A percentile compares a stretch with the other conserved stretches of the same genome.
Evolutionary conservation across 1,140 invertebrate species (phyloP).

Genomic region (Conus ventricosus): DNA sequence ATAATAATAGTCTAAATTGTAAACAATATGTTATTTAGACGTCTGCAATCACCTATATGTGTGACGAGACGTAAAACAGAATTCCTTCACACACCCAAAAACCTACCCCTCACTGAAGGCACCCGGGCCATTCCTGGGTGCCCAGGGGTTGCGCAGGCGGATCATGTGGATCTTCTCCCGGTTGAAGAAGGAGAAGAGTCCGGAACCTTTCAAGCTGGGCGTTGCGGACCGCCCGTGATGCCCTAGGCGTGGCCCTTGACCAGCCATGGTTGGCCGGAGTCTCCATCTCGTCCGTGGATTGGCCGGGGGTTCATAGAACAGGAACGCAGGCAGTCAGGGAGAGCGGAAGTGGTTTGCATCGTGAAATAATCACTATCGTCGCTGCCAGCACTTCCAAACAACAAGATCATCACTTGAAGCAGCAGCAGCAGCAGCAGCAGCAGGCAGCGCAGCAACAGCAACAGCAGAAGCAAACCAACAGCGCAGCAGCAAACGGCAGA

Average conservation of each 20-base stretch:
- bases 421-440: no score
- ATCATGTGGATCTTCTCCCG: conserved; percentile 54
- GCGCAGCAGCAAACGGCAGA: no score
- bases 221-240: conserved; percentile 64
- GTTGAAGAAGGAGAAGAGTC: conserved; percentile 31
- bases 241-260: conserved; percentile 66
- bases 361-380: background rate
- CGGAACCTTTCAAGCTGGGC: conserved; percentile 53
- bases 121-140: conserved; percentile 67
- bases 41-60: no score
- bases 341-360: background rate
- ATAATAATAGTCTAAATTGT: no score
- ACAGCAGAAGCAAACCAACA: no score
- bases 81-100: no score
- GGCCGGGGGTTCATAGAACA: background rate
- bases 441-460: no score
- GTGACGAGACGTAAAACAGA: no score
- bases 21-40: no score
- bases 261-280: conserved; percentile 58
- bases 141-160: conserved; percentile 67
- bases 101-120: conserved; percentile 26
- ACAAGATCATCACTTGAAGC: no score
- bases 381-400: background rate
- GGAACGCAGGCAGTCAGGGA: conserved; percentile 8
- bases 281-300: conserved; percentile 56